Conservation (phyloP, 1,140 invertebrate species). For the Ooceraea biroi region DNA sequence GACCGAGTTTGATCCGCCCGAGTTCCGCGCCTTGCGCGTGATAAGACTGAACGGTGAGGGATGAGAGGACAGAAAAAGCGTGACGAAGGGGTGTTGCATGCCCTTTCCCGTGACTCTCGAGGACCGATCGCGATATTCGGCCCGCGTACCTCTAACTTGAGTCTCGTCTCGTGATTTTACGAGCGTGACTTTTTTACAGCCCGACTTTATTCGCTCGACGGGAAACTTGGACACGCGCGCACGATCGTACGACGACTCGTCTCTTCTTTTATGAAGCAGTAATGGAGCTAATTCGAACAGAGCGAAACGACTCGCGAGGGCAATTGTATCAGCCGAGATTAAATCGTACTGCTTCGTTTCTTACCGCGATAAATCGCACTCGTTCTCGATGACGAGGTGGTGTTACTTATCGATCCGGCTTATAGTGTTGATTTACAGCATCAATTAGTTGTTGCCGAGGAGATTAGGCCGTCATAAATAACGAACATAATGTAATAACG, state of each 20-base stretch:
- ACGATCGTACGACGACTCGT: background rate
- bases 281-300: background rate
- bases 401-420: constrained; percentile 13
- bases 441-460: constrained; percentile 7
- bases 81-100: constrained; percentile 17
- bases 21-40: background rate
- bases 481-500: constrained; percentile 42
- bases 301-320: background rate
- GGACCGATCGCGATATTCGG: constrained; percentile 58
- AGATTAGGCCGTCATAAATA: constrained; percentile 22
- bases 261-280: constrained; percentile 5
- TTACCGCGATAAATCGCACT: constrained; percentile 9
- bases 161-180: constrained; percentile 56
- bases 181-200: constrained; percentile 42
- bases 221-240: constrained; percentile 42
- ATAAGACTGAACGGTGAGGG: constrained; percentile 24
- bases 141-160: constrained; percentile 42
- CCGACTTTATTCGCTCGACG: constrained; percentile 34
- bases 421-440: constrained; percentile 6
- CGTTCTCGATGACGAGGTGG: background rate
- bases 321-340: constrained; percentile 19
- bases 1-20: constrained; percentile 28
- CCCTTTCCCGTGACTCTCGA: constrained; percentile 19
- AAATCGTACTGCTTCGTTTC: constrained; percentile 6
- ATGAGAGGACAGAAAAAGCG: background rate